Conservation (phyloP, 2,113 vertebrate species). For the Apteryx owenii region DNA sequence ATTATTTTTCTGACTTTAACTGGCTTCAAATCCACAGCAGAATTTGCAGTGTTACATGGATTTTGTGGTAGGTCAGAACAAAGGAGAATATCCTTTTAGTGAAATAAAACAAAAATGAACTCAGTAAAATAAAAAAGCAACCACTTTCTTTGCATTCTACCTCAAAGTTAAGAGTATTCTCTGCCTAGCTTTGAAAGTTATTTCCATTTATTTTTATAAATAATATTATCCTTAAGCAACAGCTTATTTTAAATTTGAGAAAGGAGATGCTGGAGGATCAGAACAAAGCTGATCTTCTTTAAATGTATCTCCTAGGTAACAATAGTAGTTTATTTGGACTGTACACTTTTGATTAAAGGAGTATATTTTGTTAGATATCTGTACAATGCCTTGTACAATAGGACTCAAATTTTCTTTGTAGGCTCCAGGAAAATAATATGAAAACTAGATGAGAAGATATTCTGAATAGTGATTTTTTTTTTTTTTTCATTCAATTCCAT, state of each 20-base stretch:
- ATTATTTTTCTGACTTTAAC: background rate
- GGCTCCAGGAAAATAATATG: background rate
- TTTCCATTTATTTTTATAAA: background rate
- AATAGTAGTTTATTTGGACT: background rate
- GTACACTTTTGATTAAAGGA: conserved; percentile 16
- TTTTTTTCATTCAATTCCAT: background rate
- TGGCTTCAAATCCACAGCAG: background rate
- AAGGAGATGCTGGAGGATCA: background rate
- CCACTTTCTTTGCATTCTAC: background rate
- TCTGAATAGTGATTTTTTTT: background rate
- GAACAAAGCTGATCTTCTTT: background rate
- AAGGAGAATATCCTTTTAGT: background rate
- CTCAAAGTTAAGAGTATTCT: background rate
- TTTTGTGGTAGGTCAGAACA: background rate
- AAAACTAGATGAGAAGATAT: background rate
- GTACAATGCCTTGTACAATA: background rate
- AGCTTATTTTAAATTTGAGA: background rate
- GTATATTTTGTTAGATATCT: background rate
- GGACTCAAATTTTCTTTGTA: background rate
- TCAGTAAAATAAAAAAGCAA: background rate
- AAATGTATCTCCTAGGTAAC: background rate
- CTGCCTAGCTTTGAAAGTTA: background rate
- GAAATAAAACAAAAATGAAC: background rate
- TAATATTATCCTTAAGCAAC: background rate
- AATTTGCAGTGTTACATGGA: background rate